Base-by-base conservation (phyloP, 2,797 vertebrate species). In the Enteromius fasciolatus region DNA sequence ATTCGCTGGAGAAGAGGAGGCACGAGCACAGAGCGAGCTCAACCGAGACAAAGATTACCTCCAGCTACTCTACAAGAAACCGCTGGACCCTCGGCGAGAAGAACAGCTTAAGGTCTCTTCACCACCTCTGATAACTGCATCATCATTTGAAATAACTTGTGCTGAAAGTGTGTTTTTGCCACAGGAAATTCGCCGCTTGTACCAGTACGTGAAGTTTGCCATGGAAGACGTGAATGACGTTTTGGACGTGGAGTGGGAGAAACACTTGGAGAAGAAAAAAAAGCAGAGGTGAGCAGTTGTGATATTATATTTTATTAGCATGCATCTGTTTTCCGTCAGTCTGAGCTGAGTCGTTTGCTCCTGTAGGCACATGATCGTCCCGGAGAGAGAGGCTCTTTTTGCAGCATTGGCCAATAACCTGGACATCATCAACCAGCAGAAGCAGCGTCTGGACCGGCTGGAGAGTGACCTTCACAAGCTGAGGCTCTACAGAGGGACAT, bases 201-300 rank as follows among this genome's bases (percentile, higher is more conserved):
- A 99, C 89, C 98, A 99, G 85, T 99, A 99, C 0, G 96, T 97
- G 12, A 97, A 93, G 75, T 97, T 97, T 89, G 95, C 97, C 12
- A 97, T 99, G 82, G 97, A 98, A 89, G 97, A 97, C 11, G 97
- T 99, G 76, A 99, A 97, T 11, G 97, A 97, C 0, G 96, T 99
- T 25, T 88, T 99, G 84, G 97, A 99, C 90, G 89, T 97, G 88
- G 97, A 99, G 84, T 99, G 98, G 98, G 97, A 99, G 80, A 95
- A 94, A 57, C 95, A 98, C 84, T 88, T 99, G 91, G 97, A 98
- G 63, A 96, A 96, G 87, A 96, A 95, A 87, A 97, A 93, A 76
- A 97, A 95, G 68, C 96, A 96, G 78, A 94, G 92, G 97, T 91
- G 31, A 78, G 11, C 39, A n/a, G 0, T 5, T 8, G 12, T 68